Percentiles rank a stretch among this genome's conserved stretches.
Conservation (phyloP, 2,113 vertebrate genomes). For the Sapajus apella region DNA sequence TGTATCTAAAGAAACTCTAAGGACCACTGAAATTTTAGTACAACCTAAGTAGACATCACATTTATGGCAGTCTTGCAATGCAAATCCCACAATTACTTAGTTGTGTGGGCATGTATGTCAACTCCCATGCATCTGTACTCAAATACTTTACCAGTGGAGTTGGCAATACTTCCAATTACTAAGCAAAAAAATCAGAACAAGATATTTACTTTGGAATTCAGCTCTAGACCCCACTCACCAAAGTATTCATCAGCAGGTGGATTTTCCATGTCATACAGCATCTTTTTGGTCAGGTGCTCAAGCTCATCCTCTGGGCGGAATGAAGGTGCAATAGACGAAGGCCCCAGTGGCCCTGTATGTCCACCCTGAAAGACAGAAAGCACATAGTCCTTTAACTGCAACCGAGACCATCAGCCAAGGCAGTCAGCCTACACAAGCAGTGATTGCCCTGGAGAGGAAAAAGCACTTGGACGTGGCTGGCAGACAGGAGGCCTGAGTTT, state of each 20-base stretch:
- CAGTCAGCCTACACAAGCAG: not conserved
- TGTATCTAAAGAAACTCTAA: not conserved
- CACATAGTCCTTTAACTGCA: not conserved
- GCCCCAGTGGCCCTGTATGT: slow-evolving; percentile 74
- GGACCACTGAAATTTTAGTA: not conserved
- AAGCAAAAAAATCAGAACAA: not conserved
- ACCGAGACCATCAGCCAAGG: not conserved
- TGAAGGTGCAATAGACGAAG: slow-evolving; percentile 73
- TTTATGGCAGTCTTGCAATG: not conserved
- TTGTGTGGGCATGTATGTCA: fast-evolving
- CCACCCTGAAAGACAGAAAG: slow-evolving; percentile 77
- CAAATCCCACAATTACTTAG: not conserved
- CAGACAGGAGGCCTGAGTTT: not conserved
- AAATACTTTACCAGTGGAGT: not conserved
- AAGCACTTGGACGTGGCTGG: not conserved
- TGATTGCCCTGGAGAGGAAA: not conserved
- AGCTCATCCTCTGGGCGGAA: slow-evolving; percentile 96
- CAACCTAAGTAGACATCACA: not conserved
- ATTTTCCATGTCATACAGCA: slow-evolving; percentile 98
- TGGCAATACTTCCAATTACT: not conserved
- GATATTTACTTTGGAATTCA: not conserved
- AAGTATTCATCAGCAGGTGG: slow-evolving; percentile 97
- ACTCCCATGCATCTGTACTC: not conserved
- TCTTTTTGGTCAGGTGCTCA: slow-evolving; percentile 98
- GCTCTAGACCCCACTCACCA: slow-evolving; percentile 84